phyloP scores from a whole-genome alignment of 2,113 vertebrate species.

The Hystrix brachyura region DNA sequence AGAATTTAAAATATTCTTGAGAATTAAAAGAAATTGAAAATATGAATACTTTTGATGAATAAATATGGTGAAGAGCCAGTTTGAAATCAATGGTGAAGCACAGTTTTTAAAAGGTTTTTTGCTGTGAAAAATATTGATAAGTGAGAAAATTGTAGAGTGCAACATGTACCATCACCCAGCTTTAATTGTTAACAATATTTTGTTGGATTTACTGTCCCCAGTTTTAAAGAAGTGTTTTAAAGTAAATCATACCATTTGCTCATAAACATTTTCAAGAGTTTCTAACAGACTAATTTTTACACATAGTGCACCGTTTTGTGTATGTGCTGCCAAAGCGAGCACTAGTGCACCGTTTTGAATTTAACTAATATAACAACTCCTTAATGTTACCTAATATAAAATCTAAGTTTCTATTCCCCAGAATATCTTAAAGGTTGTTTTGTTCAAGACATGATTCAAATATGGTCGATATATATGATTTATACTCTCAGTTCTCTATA shows the following conservation, averaged over 20 bases:
- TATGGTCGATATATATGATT: neutral
- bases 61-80: neutral
- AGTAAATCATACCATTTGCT: constrained; percentile 1
- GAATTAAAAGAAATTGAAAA: neutral
- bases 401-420: neutral
- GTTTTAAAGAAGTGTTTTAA: constrained; percentile 27
- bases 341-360: neutral
- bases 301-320: neutral
- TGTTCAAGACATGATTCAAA: constrained; percentile 15
- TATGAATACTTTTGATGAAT: neutral
- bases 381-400: neutral
- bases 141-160: neutral
- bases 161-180: neutral
- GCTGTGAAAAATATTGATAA: neutral
- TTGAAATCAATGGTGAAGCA: neutral
- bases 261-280: constrained; percentile 5
- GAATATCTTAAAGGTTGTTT: neutral
- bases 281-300: neutral
- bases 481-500: constrained; percentile 7
- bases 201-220: neutral
- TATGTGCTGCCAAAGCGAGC: too few relatives aligned
- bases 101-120: constrained; percentile 7
- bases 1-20: constrained; percentile 16
- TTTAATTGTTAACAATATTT: constrained; percentile 48
- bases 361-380: constrained; percentile 23